Percentiles rank a stretch among this genome's conserved stretches.
These are phyloP conservation scores for Piscicola geometra DNA, from an alignment of 2,888 invertebrate genomes.

Conservation along the genomic window DNA sequence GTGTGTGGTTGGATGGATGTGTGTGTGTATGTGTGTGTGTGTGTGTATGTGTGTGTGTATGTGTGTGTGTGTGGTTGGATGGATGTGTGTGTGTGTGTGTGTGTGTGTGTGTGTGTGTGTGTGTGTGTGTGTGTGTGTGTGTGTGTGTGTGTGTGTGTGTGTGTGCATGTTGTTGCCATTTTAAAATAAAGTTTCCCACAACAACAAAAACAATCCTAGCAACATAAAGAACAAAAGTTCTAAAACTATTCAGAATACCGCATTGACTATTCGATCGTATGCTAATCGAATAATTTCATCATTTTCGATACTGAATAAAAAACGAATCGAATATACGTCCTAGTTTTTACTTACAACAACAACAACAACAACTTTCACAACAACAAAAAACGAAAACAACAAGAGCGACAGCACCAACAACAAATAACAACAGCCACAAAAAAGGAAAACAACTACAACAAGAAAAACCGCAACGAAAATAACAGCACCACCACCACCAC, in stretches of 20 bases:
- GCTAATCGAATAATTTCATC: background rate
- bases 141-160: constrained; percentile 19
- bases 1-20: no score
- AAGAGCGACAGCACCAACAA: background rate
- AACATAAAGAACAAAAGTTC: background rate
- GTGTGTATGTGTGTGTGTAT: constrained; percentile 26
- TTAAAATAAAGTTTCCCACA: background rate
- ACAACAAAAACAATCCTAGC: background rate
- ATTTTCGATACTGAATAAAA: no score
- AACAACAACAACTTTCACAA: background rate
- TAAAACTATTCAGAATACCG: no score
- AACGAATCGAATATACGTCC: no score
- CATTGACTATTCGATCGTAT: background rate
- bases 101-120: constrained; percentile 21
- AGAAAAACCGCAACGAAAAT: no score
- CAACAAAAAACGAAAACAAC: background rate
- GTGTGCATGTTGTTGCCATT: constrained; percentile 1
- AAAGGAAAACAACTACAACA: no score
- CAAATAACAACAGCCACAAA: no score
- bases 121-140: constrained; percentile 68
- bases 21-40: constrained; percentile 20
- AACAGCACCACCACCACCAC: no score
- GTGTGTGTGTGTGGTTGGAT: no score
- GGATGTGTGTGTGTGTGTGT: constrained; percentile 25
- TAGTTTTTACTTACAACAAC: no score